These are phyloP conservation scores for Microchirus variegatus DNA, from an alignment of 2,797 vertebrate genomes.

Conservation along the genomic window DNA sequence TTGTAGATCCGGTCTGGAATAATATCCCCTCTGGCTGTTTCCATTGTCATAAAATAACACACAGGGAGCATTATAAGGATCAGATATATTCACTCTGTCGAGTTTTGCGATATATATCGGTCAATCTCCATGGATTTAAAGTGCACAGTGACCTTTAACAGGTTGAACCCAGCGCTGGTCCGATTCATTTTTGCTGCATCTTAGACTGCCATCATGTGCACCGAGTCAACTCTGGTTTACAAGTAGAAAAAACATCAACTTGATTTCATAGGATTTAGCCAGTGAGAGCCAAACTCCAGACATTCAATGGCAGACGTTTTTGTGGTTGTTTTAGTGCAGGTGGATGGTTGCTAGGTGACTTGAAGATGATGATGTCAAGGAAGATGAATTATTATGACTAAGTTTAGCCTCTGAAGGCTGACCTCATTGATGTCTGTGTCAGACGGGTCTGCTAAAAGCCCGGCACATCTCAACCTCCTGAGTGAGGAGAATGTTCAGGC, in stretches of 20 bases:
- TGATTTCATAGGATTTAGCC: constrained; percentile 4
- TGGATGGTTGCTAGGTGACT: constrained; percentile 71
- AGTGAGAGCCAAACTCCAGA: constrained; percentile 12
- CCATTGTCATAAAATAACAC: too few relatives aligned
- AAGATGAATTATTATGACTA: constrained; percentile 70
- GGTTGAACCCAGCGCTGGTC: too few relatives aligned
- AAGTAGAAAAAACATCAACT: constrained; percentile 1
- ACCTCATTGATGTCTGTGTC: constrained; percentile 66
- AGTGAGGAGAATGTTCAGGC: constrained; percentile 31
- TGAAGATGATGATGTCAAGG: constrained; percentile 68
- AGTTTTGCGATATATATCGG: too few relatives aligned
- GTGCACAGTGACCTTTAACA: too few relatives aligned
- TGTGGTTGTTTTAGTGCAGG: constrained; percentile 44
- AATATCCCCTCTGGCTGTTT: too few relatives aligned
- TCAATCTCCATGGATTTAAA: too few relatives aligned
- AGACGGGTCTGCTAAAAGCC: constrained; percentile 44
- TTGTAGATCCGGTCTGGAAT: too few relatives aligned
- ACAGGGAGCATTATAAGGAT: too few relatives aligned
- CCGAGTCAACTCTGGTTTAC: not conserved
- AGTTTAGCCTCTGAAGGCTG: constrained; percentile 47
- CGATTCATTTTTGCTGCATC: too few relatives aligned
- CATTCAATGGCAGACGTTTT: constrained; percentile 17
- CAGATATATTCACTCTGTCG: too few relatives aligned
- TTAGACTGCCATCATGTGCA: too few relatives aligned
- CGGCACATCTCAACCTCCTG: constrained; percentile 36